A percentile compares a stretch with the other conserved stretches of the same genome.
Conservation (phyloP, 2,113 vertebrate genomes). For the Xiphophorus couchianus region DNA sequence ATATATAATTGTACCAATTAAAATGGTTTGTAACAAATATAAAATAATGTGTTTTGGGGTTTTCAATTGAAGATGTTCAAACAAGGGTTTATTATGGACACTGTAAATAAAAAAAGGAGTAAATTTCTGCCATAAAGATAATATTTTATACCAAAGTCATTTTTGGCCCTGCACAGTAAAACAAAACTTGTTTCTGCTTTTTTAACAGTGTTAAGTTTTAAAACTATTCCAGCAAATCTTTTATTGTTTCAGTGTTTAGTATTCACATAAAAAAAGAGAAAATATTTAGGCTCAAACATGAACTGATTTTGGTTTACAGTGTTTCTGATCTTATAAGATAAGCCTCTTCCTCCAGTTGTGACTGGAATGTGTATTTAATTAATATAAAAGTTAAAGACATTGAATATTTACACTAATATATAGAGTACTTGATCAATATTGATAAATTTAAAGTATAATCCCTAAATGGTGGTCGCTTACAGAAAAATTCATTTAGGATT, state of each 20-base stretch:
- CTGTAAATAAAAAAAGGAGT: no score
- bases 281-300: background rate
- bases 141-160: background rate
- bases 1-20: background rate
- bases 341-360: constrained; percentile 1
- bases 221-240: background rate
- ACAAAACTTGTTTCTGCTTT: background rate
- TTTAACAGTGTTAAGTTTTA: background rate
- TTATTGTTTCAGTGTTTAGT: constrained; percentile 12
- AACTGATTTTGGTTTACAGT: constrained; percentile 16
- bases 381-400: background rate
- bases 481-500: constrained; percentile 3
- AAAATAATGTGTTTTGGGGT: background rate
- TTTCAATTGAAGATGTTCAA: background rate
- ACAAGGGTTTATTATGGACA: no score
- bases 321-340: constrained; percentile 1
- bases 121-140: no score
- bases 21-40: background rate
- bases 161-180: background rate
- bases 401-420: constrained; percentile 9
- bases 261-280: background rate
- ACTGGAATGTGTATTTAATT: constrained; percentile 1
- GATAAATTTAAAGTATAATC: background rate
- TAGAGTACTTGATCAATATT: background rate
- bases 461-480: constrained; percentile 27